phyloP scores from a whole-genome alignment of 2,113 vertebrate species.

The Gulo gulo region DNA sequence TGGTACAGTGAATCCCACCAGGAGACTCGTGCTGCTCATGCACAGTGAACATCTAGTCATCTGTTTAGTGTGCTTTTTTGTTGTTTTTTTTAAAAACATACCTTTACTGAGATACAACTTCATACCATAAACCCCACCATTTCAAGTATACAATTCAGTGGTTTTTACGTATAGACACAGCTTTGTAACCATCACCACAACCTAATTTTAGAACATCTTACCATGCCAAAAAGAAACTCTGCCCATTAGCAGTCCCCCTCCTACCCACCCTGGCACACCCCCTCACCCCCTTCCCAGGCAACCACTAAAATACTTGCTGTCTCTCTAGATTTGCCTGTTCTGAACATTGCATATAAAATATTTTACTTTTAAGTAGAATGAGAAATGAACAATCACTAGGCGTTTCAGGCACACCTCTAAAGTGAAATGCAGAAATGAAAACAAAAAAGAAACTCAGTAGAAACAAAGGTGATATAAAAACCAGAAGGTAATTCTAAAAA shows the following conservation, averaged over 20 bases:
- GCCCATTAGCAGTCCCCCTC: neutral
- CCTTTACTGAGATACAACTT: neutral
- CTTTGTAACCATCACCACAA: neutral
- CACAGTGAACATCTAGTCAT: neutral
- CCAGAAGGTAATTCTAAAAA: neutral
- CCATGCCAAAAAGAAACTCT: neutral
- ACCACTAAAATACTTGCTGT: neutral
- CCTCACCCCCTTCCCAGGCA: neutral
- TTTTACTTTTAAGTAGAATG: neutral
- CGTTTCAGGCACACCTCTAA: neutral
- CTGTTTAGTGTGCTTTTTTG: neutral
- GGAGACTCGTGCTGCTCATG: neutral
- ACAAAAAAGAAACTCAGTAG: neutral
- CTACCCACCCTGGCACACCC: neutral
- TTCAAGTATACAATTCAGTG: neutral
- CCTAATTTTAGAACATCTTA: neutral
- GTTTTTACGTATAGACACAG: neutral
- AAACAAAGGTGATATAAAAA: neutral
- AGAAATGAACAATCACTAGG: neutral
- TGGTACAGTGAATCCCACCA: neutral
- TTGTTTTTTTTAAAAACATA: neutral
- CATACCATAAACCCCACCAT: neutral
- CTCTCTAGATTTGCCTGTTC: neutral
- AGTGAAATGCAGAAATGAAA: constrained; percentile 20
- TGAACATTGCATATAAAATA: neutral